Conservation (phyloP, 1,140 invertebrate genomes). For the Drosophila lacteicornis region DNA sequence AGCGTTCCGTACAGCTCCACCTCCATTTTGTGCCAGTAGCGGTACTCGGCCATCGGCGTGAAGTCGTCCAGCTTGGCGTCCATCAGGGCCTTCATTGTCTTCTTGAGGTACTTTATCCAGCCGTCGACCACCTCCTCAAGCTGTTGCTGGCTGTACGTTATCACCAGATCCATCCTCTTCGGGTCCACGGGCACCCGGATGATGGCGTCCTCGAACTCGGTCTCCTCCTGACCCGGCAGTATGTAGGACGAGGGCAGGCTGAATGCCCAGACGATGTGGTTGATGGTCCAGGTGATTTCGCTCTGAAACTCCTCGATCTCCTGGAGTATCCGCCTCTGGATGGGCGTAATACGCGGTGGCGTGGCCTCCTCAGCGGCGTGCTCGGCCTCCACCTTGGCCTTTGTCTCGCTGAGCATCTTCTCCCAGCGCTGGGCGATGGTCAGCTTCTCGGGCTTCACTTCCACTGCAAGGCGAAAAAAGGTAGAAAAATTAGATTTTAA, state of each 20-base stretch:
- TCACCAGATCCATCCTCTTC: constrained; percentile 84
- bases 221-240: constrained; percentile 73
- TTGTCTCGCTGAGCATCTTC: constrained; percentile 70
- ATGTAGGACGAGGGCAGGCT: constrained; percentile 88
- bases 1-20: constrained; percentile 90
- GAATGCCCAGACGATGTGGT: constrained; percentile 89
- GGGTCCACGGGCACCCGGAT: constrained; percentile 85
- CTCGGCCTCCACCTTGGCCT: constrained; percentile 71
- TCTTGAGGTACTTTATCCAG: constrained; percentile 88
- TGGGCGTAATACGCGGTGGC: constrained; percentile 62
- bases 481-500: background rate
- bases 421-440: constrained; percentile 79
- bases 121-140: constrained; percentile 88
- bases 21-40: constrained; percentile 93
- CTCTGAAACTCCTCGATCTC: constrained; percentile 71
- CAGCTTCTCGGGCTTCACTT: constrained; percentile 62
- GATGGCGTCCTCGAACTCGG: constrained; percentile 86
- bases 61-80: constrained; percentile 87
- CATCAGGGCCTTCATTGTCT: constrained; percentile 86
- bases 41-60: constrained; percentile 92
- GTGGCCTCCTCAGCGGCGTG: constrained; percentile 63
- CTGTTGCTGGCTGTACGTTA: constrained; percentile 86
- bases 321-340: constrained; percentile 64
- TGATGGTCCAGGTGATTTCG: constrained; percentile 86
- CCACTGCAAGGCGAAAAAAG: constrained; percentile 22